A percentile compares a stretch with the other conserved stretches of the same genome.
Evolutionary conservation across 2,113 vertebrate genomes (phyloP).

Genomic region (Pteronura brasiliensis): DNA sequence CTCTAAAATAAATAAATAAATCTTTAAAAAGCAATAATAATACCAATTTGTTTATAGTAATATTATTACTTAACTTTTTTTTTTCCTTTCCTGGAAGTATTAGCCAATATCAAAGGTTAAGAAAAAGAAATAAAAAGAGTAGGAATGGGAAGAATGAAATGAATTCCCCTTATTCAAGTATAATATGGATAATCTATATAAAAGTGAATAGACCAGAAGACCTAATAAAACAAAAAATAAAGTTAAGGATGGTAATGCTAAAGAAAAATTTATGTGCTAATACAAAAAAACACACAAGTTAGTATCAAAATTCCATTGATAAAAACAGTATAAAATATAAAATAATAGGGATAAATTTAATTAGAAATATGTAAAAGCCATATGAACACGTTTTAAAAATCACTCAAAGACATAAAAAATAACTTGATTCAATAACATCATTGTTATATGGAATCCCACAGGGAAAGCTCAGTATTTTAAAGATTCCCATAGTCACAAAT

Average conservation of each 20-base stretch:
- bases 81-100: background rate
- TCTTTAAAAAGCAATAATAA: conserved; percentile 22
- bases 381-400: background rate
- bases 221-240: background rate
- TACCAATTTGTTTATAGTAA: background rate
- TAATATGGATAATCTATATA: background rate
- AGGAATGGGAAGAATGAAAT: background rate
- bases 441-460: background rate
- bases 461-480: background rate
- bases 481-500: background rate
- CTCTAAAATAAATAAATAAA: background rate
- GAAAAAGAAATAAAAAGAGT: background rate
- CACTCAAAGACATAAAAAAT: background rate
- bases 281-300: background rate
- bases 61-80: background rate
- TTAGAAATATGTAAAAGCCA: background rate
- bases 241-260: background rate
- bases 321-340: background rate
- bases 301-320: background rate
- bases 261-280: background rate
- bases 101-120: conserved; percentile 2
- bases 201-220: background rate
- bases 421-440: background rate
- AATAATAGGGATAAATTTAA: background rate
- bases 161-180: background rate